Evolutionary conservation across 1,140 invertebrate species (phyloP).

Genomic region (Drosophila orena): DNA sequence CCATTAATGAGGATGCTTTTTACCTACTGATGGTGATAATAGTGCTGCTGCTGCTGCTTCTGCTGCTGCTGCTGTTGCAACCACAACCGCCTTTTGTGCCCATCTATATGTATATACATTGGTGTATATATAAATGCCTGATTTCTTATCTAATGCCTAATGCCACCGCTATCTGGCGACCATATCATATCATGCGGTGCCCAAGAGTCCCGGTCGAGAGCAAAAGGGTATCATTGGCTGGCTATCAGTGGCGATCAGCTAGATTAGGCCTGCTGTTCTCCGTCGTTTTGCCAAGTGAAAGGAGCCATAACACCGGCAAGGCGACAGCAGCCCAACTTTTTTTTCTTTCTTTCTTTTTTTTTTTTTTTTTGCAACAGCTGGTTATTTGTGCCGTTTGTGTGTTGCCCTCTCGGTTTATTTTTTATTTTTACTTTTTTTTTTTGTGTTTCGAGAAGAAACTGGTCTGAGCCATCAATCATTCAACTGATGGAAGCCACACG

Average conservation of each 20-base stretch:
- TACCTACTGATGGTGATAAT: constrained; percentile 17
- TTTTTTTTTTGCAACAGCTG: constrained; percentile 44
- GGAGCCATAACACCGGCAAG: constrained; percentile 19
- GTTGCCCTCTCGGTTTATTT: not conserved
- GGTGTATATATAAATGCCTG: constrained; percentile 48
- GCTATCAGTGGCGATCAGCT: constrained; percentile 41
- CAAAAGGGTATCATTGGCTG: constrained; percentile 63
- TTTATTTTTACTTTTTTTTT: not conserved
- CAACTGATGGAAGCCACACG: constrained; percentile 55
- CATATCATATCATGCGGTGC: constrained; percentile 56
- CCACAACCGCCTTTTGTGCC: constrained; percentile 43
- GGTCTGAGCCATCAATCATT: constrained; percentile 50
- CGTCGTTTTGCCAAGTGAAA: constrained; percentile 30
- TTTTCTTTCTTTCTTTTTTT: constrained; percentile 3
- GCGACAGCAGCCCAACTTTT: constrained; percentile 13
- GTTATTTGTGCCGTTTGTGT: constrained; percentile 9
- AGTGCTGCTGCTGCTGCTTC: constrained; percentile 23
- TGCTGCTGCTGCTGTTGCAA: constrained; percentile 33
- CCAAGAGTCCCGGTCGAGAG: not conserved
- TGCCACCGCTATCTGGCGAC: constrained; percentile 70
- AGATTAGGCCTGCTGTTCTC: constrained; percentile 41
- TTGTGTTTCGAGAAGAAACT: constrained; percentile 9
- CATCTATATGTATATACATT: constrained; percentile 34
- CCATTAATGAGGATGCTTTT: constrained; percentile 48
- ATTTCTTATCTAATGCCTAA: constrained; percentile 83